Conservation (phyloP, 2,888 invertebrate genomes). For the Elmis aenea region DNA sequence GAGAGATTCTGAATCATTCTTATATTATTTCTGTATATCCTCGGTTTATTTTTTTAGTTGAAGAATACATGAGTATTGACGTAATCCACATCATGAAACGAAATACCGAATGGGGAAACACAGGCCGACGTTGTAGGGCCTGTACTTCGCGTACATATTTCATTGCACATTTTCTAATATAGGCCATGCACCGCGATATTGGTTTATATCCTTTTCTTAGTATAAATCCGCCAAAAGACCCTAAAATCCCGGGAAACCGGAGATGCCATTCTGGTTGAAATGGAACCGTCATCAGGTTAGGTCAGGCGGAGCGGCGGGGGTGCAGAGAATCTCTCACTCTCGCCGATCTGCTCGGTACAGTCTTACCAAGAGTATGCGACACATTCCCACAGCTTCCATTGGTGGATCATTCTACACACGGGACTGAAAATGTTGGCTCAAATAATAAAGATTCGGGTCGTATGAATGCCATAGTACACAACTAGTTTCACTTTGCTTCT, state of each 20-base stretch:
- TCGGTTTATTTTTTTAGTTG: too few species aligned
- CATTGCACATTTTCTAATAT: too few species aligned
- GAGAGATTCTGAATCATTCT: too few species aligned
- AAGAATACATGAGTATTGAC: too few species aligned
- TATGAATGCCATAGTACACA: constrained; percentile 16
- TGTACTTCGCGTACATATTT: too few species aligned
- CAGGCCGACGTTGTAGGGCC: too few species aligned
- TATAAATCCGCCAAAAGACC: constrained; percentile 10
- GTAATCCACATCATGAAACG: too few species aligned
- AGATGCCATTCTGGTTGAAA: constrained; percentile 33
- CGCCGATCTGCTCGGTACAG: constrained; percentile 39
- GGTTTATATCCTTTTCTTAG: constrained; percentile 3
- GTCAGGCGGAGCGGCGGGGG: constrained; percentile 21
- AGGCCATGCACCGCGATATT: too few species aligned
- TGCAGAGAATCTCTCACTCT: constrained; percentile 37
- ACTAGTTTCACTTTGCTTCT: constrained; percentile 10
- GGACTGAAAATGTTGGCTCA: constrained; percentile 39
- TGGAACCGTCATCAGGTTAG: constrained; percentile 32
- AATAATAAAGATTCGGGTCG: constrained; percentile 26
- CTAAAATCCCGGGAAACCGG: constrained; percentile 18
- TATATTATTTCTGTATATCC: too few species aligned
- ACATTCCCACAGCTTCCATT: constrained; percentile 36
- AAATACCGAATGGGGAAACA: too few species aligned
- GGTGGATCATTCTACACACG: constrained; percentile 35
- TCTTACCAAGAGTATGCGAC: constrained; percentile 36